Base-by-base conservation (phyloP, 2,113 vertebrate genomes). In the Chionomys nivalis region DNA sequence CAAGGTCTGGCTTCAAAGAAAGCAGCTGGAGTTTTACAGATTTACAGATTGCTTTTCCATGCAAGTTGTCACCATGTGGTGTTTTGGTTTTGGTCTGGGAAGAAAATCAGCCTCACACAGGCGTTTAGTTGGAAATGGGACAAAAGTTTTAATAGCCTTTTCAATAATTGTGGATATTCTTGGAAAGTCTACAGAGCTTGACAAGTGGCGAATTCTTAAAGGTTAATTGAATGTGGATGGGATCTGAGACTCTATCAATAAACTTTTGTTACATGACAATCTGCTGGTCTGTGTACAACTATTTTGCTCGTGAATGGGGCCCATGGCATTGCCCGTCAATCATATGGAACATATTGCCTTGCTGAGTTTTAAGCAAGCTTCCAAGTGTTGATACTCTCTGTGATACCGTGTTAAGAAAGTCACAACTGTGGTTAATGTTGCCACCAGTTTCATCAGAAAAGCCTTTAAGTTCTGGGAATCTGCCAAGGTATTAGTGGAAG, bases 121-220 rank as follows among this genome's bases (percentile, higher is more conserved):
- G 77, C 47, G 63, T 61, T 82, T 44, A 75, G 78, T 44, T 96
- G 85, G 65, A 85, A 87, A 91, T 83, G 8, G 10, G 49, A 96
- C 39, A 94, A 47, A 70, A 82, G 49, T 72, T 95, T 93, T 93
- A 92, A 94, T 87, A 94, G 52, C 33, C 47, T 47, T 81, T 94
- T 93, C 63, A 93, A 75, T 87, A 75, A 76, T 79, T 75, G 55
- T 83, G 31, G 70, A 55, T 96, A 81, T 87, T 94, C 94, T 96
- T 94, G 49, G 92, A 89, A 78, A 87, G 52, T 87, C 39, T 77
- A 31, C 52, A 31, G 47, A 83, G 88, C 10, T 24, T 28, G 61
- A 90, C 65, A 93, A 87, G 47, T 77, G 36, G n/a, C 4, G 63
- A 58, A 72, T 86, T 94, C 24, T 31, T 86, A 86, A 93, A 97